Evolutionary conservation across 2,888 invertebrate genomes (phyloP).

Genomic region (Halictus quadricinctus): DNA sequence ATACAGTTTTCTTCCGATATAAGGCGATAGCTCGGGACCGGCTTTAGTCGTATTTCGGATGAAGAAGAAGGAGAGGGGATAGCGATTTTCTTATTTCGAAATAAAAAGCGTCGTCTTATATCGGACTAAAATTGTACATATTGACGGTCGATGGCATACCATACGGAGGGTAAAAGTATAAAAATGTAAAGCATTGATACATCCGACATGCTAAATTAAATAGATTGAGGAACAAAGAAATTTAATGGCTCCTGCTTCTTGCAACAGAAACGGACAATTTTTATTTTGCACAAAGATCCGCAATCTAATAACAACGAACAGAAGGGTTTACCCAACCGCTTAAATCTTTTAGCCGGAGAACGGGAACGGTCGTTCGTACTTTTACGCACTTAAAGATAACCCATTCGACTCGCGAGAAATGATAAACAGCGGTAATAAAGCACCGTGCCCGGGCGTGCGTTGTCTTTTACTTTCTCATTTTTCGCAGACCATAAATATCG

Average conservation of each 20-base stretch:
- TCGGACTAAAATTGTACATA: too few relatives aligned
- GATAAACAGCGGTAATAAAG: neutral
- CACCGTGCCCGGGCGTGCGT: neutral
- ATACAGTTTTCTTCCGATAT: too few relatives aligned
- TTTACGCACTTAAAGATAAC: neutral
- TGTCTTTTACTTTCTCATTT: neutral
- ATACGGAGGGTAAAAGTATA: too few relatives aligned
- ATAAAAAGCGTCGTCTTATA: too few relatives aligned
- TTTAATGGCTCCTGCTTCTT: neutral
- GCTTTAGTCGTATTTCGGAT: too few relatives aligned
- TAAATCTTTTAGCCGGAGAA: neutral
- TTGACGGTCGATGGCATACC: too few relatives aligned
- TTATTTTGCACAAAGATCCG: neutral
- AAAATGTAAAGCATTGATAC: neutral
- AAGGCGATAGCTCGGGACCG: too few relatives aligned
- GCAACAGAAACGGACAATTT: neutral
- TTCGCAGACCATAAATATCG: neutral
- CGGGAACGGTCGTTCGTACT: too few relatives aligned
- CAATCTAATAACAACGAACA: neutral
- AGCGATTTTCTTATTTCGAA: too few relatives aligned
- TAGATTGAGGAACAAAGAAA: neutral
- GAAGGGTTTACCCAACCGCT: neutral
- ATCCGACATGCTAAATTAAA: neutral
- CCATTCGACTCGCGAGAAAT: neutral
- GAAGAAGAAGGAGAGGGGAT: too few relatives aligned